Evolutionary conservation across 2,888 invertebrate species (phyloP).

Genomic region (Megamerina dolium): DNA sequence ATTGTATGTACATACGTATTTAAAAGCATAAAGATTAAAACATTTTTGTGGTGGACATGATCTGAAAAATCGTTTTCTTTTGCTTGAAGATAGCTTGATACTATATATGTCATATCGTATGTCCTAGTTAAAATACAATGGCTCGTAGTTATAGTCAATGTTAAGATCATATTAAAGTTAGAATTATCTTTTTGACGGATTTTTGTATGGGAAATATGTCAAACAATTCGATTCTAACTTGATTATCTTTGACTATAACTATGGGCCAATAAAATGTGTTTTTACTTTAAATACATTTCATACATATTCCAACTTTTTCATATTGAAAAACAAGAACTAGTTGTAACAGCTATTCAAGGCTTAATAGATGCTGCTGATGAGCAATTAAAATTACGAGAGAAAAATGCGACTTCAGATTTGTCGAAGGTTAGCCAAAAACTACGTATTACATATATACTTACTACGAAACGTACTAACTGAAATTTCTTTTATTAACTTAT

Average conservation of each 20-base stretch:
- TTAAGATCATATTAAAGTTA: too few relatives aligned
- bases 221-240: not conserved
- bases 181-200: too few relatives aligned
- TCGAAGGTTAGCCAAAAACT: constrained; percentile 42
- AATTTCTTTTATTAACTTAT: not conserved
- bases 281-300: not conserved
- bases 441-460: not conserved
- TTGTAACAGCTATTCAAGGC: constrained; percentile 51
- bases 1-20: too few relatives aligned
- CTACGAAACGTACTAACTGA: not conserved
- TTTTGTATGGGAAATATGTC: too few relatives aligned
- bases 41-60: too few relatives aligned
- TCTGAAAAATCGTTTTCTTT: too few relatives aligned
- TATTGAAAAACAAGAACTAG: constrained; percentile 31
- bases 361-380: constrained; percentile 51
- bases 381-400: constrained; percentile 49
- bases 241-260: not conserved
- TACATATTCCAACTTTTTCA: not conserved
- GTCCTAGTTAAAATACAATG: too few relatives aligned
- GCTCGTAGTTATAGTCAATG: too few relatives aligned
- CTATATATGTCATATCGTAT: too few relatives aligned
- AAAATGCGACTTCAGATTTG: constrained; percentile 41
- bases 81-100: too few relatives aligned
- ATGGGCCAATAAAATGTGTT: too few relatives aligned
- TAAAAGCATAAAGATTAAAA: too few relatives aligned